Evolutionary conservation across 2,113 vertebrate genomes (phyloP).

Genomic region (Leptocoma aspasia): DNA sequence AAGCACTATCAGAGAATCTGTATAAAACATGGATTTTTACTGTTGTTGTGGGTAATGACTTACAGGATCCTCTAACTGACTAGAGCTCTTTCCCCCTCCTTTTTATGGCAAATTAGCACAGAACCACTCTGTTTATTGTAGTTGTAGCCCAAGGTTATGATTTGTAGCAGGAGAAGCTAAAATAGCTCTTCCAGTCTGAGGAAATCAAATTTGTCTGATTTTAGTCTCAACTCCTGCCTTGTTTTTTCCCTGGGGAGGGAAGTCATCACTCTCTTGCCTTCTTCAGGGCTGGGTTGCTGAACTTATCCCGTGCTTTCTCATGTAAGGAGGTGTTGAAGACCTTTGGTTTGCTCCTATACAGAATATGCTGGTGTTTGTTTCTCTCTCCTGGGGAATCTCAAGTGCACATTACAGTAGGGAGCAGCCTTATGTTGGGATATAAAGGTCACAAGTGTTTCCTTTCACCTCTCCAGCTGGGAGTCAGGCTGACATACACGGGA

Average conservation of each 20-base stretch:
- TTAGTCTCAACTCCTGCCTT: not conserved
- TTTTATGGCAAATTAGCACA: not conserved
- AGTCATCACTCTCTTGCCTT: not conserved
- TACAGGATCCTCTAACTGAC: not conserved
- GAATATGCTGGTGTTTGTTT: not conserved
- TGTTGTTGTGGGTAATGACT: not conserved
- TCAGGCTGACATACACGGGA: not conserved
- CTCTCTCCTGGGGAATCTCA: not conserved
- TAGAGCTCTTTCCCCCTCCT: rapidly evolving
- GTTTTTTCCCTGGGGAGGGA: not conserved
- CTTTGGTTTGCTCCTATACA: not conserved
- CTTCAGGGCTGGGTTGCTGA: not conserved
- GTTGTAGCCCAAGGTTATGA: not conserved
- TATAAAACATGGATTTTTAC: not conserved
- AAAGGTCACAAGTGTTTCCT: constrained; percentile 28
- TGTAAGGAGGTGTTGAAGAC: not conserved
- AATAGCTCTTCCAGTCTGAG: not conserved
- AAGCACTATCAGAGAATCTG: not conserved
- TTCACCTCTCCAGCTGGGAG: not conserved
- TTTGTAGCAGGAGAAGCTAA: not conserved
- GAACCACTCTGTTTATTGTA: not conserved
- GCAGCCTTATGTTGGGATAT: not conserved
- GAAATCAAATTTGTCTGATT: not conserved
- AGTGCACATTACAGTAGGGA: not conserved
- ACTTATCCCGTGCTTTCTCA: not conserved